phyloP scores from a whole-genome alignment of 2,888 invertebrate species.

The Chymomyza procnemis region DNA sequence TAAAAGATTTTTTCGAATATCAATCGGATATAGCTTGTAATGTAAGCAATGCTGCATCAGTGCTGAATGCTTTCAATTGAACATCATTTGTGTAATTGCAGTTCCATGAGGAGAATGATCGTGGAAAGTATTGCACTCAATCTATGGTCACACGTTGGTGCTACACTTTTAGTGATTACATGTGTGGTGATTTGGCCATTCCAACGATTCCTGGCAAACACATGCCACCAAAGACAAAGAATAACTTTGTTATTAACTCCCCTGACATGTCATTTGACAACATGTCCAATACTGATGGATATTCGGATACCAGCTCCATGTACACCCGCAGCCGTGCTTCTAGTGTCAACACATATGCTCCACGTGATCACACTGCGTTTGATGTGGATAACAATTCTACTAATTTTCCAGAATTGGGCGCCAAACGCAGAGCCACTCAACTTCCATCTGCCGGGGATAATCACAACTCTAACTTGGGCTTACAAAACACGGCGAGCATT shows the following conservation, averaged over 20 bases:
- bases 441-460: neutral
- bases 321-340: neutral
- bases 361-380: conserved; percentile 32
- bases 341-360: conserved; percentile 9
- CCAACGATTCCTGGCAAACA: conserved; percentile 77
- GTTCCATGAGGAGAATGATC: conserved; percentile 78
- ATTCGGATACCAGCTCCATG: neutral
- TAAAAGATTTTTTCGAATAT: conserved; percentile 72
- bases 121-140: conserved; percentile 77
- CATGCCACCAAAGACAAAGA: conserved; percentile 67
- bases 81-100: conserved; percentile 41
- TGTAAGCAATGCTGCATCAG: conserved; percentile 45
- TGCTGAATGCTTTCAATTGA: conserved; percentile 31
- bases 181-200: conserved; percentile 78
- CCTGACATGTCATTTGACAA: neutral
- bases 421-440: neutral
- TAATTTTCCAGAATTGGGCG: conserved; percentile 41
- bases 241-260: conserved; percentile 20
- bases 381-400: neutral
- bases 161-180: conserved; percentile 79
- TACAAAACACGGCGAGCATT: neutral
- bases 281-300: conserved; percentile 17
- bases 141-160: conserved; percentile 79
- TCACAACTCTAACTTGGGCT: neutral
- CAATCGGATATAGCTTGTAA: conserved; percentile 74